phyloP scores from a whole-genome alignment of 2,888 invertebrate species.

The Orchesella flavescens region DNA sequence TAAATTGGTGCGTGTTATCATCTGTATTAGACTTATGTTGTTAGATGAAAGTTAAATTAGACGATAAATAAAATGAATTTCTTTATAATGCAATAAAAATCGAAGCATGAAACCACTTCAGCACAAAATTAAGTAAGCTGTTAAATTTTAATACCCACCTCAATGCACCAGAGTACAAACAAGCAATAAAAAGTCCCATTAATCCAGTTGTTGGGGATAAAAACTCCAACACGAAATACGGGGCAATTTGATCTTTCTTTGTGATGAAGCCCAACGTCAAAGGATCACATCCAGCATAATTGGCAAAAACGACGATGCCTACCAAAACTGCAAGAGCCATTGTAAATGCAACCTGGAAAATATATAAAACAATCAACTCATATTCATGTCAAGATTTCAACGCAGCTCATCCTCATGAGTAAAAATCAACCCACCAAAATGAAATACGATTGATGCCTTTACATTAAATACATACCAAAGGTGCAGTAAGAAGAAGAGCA shows the following conservation, averaged over 20 bases:
- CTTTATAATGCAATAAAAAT: too few relatives aligned
- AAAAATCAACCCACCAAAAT: too few relatives aligned
- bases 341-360: constrained; percentile 65
- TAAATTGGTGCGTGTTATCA: too few relatives aligned
- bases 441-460: too few relatives aligned
- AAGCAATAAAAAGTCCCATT: constrained; percentile 76
- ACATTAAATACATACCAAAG: constrained; percentile 67
- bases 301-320: constrained; percentile 74
- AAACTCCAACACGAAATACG: constrained; percentile 75
- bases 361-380: too few relatives aligned
- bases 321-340: constrained; percentile 72
- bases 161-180: constrained; percentile 76
- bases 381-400: background rate
- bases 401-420: too few relatives aligned
- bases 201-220: constrained; percentile 74
- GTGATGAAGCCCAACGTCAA: constrained; percentile 72
- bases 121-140: too few relatives aligned
- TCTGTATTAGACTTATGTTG: too few relatives aligned
- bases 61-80: too few relatives aligned
- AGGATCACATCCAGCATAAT: constrained; percentile 74
- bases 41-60: too few relatives aligned
- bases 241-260: constrained; percentile 72
- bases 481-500: constrained; percentile 70
- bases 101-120: too few relatives aligned
- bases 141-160: constrained; percentile 60